A percentile compares a stretch with the other conserved stretches of the same genome.
These are phyloP conservation scores for Rhagoletis pomonella DNA, from an alignment of 1,140 invertebrate genomes.

Conservation along the genomic window DNA sequence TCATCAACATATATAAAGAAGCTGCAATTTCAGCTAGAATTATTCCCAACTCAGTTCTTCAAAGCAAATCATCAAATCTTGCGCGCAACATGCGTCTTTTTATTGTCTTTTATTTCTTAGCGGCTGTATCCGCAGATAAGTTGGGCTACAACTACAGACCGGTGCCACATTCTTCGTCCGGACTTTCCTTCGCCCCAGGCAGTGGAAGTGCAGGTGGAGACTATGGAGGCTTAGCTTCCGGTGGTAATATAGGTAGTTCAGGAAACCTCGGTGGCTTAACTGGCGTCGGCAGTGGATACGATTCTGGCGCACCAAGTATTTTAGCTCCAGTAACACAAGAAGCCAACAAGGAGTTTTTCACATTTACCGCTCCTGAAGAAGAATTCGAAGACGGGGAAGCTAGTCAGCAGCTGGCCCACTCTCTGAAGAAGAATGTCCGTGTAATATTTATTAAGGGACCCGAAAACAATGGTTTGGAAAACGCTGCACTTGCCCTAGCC, in stretches of 20 bases:
- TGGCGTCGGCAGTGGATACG: conserved; percentile 2
- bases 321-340: neutral
- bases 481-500: conserved; percentile 66
- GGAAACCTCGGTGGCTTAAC: conserved; percentile 36
- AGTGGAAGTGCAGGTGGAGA: conserved; percentile 18
- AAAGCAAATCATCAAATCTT: conserved; percentile 33
- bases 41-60: conserved; percentile 54
- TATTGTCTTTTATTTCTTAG: conserved; percentile 54
- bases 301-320: conserved; percentile 5
- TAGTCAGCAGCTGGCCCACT: conserved; percentile 60
- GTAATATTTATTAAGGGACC: conserved; percentile 70
- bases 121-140: conserved; percentile 68
- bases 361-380: conserved; percentile 67
- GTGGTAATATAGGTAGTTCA: neutral
- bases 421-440: conserved; percentile 66
- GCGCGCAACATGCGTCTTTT: conserved; percentile 54
- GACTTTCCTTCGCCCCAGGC: conserved; percentile 65
- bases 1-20: conserved; percentile 31
- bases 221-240: neutral
- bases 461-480: conserved; percentile 64
- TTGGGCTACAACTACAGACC: conserved; percentile 72
- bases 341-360: conserved; percentile 66
- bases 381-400: conserved; percentile 66
- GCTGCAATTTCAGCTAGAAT: neutral
- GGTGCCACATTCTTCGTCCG: conserved; percentile 65